phyloP scores from a whole-genome alignment of 2,888 invertebrate genomes.

The Orchesella flavescens region DNA sequence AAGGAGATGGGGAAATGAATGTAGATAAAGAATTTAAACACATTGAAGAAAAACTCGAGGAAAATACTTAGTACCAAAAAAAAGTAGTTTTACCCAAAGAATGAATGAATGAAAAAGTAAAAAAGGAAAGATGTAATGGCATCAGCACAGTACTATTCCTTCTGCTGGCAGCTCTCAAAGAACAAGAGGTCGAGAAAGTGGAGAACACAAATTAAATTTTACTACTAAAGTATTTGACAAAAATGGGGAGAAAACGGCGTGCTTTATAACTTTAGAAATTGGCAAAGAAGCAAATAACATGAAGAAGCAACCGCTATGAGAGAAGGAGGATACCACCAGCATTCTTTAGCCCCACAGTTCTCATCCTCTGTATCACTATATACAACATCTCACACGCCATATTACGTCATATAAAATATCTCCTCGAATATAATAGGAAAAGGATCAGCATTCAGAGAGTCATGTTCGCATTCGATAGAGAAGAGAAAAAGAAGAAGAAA shows the following conservation, averaged over 20 bases:
- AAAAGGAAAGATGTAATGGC: slow-evolving; percentile 25
- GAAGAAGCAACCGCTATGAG: slow-evolving; percentile 6
- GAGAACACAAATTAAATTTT: slow-evolving; percentile 64
- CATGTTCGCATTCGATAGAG: neutral
- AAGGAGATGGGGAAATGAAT: slow-evolving; percentile 38
- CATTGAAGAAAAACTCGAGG: slow-evolving; percentile 18
- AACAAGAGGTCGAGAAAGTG: slow-evolving; percentile 55
- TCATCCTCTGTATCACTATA: too few species aligned
- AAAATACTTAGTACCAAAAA: slow-evolving; percentile 10
- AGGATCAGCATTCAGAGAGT: slow-evolving; percentile 36
- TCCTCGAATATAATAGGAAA: slow-evolving; percentile 35
- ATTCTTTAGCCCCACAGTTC: too few species aligned
- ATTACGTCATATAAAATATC: too few species aligned
- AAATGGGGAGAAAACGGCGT: slow-evolving; percentile 63
- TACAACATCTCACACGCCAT: too few species aligned
- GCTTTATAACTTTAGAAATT: slow-evolving; percentile 60
- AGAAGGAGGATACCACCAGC: neutral
- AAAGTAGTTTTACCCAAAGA: neutral
- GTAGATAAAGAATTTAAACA: slow-evolving; percentile 48
- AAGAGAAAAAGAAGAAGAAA: slow-evolving; percentile 6
- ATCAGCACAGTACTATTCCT: slow-evolving; percentile 19
- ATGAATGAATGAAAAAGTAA: slow-evolving; percentile 51
- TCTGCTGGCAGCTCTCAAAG: slow-evolving; percentile 27
- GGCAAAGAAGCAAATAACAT: slow-evolving; percentile 57
- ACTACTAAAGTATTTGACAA: slow-evolving; percentile 64